Percentiles rank a stretch among this genome's conserved stretches.
Evolutionary conservation across 1,140 invertebrate genomes (phyloP).

Genomic region (Lucilia cuprina): DNA sequence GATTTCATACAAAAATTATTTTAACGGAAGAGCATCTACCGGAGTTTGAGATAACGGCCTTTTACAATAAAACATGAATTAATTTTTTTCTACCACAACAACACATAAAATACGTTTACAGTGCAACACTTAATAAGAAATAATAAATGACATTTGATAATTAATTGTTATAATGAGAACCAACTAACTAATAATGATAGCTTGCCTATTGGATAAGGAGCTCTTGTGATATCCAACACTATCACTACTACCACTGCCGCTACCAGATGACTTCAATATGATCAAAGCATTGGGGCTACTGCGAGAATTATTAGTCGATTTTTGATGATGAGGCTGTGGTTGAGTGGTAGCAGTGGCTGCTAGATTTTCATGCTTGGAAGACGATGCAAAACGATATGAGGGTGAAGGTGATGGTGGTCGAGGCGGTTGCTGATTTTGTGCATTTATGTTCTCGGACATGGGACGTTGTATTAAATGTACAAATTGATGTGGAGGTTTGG

Average conservation of each 20-base stretch:
- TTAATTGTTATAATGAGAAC: neutral
- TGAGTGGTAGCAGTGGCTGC: conserved; percentile 13
- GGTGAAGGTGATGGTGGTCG: conserved; percentile 40
- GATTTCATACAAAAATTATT: too few species aligned
- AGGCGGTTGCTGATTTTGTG: conserved; percentile 28
- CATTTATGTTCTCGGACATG: conserved; percentile 2
- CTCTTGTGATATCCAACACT: conserved; percentile 40
- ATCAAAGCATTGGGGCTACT: conserved; percentile 40
- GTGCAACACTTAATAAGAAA: neutral
- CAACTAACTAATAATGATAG: conserved; percentile 13
- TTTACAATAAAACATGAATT: too few species aligned
- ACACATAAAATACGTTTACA: neutral
- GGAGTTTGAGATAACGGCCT: too few species aligned
- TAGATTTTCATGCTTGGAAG: conserved; percentile 39
- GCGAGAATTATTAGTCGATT: conserved; percentile 33
- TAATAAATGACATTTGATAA: neutral
- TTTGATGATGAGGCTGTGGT: conserved; percentile 28
- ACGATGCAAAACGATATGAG: conserved; percentile 39
- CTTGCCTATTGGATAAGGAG: conserved; percentile 42
- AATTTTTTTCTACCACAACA: neutral
- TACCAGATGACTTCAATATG: conserved; percentile 37
- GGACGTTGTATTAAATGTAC: conserved; percentile 25
- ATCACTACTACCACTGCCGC: conserved; percentile 40
- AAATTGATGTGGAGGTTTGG: conserved; percentile 32
- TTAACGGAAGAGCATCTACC: too few species aligned